phyloP scores from a whole-genome alignment of 2,113 vertebrate species.

The Asarcornis scutulata region DNA sequence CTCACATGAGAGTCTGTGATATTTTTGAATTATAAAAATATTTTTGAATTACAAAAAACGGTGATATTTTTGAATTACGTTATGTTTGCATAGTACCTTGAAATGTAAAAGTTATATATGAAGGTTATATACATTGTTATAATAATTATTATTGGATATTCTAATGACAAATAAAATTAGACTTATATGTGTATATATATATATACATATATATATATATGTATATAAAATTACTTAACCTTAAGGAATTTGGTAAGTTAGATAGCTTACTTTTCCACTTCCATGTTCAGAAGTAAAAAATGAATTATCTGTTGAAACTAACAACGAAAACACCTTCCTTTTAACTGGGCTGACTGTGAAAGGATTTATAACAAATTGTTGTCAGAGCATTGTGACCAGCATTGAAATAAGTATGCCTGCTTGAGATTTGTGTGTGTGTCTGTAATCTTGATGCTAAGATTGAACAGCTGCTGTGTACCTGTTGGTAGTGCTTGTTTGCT shows the following conservation, averaged over 20 bases:
- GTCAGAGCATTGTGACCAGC: slow-evolving; percentile 46
- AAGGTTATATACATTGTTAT: not conserved
- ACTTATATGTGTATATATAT: not conserved
- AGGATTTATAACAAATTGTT: slow-evolving; percentile 53
- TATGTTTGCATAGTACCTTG: not conserved
- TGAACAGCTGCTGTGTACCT: slow-evolving; percentile 58
- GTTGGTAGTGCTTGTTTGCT: not conserved
- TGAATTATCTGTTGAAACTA: not conserved
- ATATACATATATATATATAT: not conserved
- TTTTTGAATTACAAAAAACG: not conserved
- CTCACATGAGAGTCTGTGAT: fast-evolving
- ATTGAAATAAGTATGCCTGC: slow-evolving; percentile 47
- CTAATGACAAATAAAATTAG: not conserved
- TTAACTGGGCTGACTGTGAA: slow-evolving; percentile 10
- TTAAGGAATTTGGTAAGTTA: not conserved
- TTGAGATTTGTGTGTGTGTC: slow-evolving; percentile 8
- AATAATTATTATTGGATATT: not conserved
- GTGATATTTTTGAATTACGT: not conserved
- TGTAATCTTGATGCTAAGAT: slow-evolving; percentile 30
- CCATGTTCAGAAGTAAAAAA: not conserved
- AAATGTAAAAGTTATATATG: not conserved
- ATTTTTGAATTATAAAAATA: not conserved
- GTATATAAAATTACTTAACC: not conserved
- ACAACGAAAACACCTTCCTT: not conserved
- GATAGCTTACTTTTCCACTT: not conserved